A percentile compares a stretch with the other conserved stretches of the same genome.
Conservation (phyloP, 2,888 invertebrate species). For the Pseudococcus jackbeardsleyi region DNA sequence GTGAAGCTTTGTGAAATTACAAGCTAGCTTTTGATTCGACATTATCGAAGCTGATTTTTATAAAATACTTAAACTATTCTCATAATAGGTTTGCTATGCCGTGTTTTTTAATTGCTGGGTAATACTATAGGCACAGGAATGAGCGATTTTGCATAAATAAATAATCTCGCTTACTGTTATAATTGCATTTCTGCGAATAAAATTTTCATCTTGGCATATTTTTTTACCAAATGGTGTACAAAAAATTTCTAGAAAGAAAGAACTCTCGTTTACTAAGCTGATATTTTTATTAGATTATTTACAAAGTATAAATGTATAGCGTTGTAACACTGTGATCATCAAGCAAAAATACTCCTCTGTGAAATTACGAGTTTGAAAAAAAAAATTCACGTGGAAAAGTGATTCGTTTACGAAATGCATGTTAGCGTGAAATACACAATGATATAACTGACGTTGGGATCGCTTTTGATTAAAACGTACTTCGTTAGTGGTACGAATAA, state of each 20-base stretch:
- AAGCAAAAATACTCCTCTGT: neutral
- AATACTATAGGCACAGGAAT: neutral
- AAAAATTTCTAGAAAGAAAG: slow-evolving; percentile 11
- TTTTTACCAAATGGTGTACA: neutral
- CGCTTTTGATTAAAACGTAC: slow-evolving; percentile 20
- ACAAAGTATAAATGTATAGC: slow-evolving; percentile 5
- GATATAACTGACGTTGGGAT: slow-evolving; percentile 48
- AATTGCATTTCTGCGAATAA: slow-evolving; percentile 9
- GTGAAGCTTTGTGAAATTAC: slow-evolving; percentile 24
- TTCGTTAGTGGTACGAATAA: neutral
- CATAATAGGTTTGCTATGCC: slow-evolving; percentile 8
- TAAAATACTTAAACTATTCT: neutral
- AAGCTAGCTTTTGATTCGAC: slow-evolving; percentile 3
- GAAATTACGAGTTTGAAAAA: slow-evolving; percentile 27
- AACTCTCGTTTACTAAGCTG: slow-evolving; percentile 13
- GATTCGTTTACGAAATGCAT: slow-evolving; percentile 44
- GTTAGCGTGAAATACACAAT: slow-evolving; percentile 46
- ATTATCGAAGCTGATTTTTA: neutral
- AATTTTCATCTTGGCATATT: neutral
- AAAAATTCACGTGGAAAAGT: slow-evolving; percentile 52
- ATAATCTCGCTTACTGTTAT: slow-evolving; percentile 11
- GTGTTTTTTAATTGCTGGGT: slow-evolving; percentile 25
- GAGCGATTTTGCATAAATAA: slow-evolving; percentile 20
- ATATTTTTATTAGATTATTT: slow-evolving; percentile 49
- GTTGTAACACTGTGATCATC: neutral